phyloP scores from a whole-genome alignment of 2,888 invertebrate species.

The Perdita meconis region DNA sequence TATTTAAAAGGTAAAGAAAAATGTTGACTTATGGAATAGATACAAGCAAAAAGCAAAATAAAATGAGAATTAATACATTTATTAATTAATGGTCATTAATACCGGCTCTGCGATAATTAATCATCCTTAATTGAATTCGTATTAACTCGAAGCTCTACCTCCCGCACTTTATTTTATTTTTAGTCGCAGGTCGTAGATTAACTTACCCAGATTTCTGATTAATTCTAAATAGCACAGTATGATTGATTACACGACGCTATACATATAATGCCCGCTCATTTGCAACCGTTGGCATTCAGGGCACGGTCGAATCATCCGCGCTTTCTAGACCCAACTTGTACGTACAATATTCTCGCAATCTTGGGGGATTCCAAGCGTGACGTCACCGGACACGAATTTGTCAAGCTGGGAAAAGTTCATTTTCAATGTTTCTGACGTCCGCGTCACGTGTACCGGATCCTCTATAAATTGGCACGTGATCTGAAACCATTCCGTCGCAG shows the following conservation, averaged over 20 bases:
- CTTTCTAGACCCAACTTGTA: conserved; percentile 49
- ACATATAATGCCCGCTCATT: background rate
- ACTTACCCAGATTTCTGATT: background rate
- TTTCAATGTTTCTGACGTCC: background rate
- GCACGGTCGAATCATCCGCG: conserved; percentile 30
- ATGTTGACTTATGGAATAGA: no score
- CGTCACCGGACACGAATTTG: conserved; percentile 25
- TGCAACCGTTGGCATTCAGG: conserved; percentile 33
- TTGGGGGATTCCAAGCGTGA: conserved; percentile 34
- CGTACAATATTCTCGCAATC: conserved; percentile 23
- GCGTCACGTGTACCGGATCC: conserved; percentile 13
- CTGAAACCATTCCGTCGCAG: no score
- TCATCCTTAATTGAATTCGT: background rate
- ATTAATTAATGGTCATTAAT: no score
- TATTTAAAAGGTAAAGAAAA: no score
- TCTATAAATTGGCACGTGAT: conserved; percentile 6
- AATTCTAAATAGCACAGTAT: conserved; percentile 5
- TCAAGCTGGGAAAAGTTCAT: conserved; percentile 19
- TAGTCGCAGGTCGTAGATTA: background rate
- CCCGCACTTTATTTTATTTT: background rate
- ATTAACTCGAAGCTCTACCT: background rate
- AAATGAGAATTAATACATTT: no score
- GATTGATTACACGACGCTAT: conserved; percentile 16
- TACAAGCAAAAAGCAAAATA: no score
- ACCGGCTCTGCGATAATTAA: background rate